Evolutionary conservation across 2,888 invertebrate species (phyloP).

Genomic region (Thera obeliscata): DNA sequence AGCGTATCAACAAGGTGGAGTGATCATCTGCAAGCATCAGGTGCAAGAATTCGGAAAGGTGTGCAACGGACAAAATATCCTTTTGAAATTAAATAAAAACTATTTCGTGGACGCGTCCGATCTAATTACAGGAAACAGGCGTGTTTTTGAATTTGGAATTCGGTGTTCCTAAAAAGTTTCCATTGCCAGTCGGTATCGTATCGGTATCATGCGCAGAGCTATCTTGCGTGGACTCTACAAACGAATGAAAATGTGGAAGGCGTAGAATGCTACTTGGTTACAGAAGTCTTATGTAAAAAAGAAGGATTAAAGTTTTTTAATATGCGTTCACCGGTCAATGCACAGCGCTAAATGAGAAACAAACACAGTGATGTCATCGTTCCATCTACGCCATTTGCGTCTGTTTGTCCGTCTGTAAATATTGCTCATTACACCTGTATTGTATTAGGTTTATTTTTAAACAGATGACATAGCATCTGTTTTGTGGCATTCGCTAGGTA

Average conservation of each 20-base stretch:
- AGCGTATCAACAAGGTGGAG: conserved; percentile 48
- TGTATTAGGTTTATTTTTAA: conserved; percentile 35
- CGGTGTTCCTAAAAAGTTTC: neutral
- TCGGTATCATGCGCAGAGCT: no score
- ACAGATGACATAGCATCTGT: conserved; percentile 30
- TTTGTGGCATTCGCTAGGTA: conserved; percentile 9
- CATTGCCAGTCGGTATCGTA: neutral
- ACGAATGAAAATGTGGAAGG: no score
- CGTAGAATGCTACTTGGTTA: neutral
- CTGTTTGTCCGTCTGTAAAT: conserved; percentile 32
- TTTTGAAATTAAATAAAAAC: conserved; percentile 42
- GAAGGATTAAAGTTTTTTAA: neutral
- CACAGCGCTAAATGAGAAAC: conserved; percentile 38
- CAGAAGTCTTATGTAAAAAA: neutral
- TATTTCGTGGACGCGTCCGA: conserved; percentile 33
- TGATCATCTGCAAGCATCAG: conserved; percentile 46
- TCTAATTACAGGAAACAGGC: conserved; percentile 42
- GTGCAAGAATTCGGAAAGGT: conserved; percentile 50
- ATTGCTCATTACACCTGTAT: conserved; percentile 43
- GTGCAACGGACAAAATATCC: conserved; percentile 42
- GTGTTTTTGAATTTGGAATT: conserved; percentile 23
- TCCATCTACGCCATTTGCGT: conserved; percentile 32
- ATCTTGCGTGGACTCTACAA: no score
- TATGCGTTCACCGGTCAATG: conserved; percentile 13
- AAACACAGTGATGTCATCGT: conserved; percentile 41